These are phyloP conservation scores for Acrossocheilus fasciatus DNA, from an alignment of 2,797 vertebrate species.

Conservation along the genomic window DNA sequence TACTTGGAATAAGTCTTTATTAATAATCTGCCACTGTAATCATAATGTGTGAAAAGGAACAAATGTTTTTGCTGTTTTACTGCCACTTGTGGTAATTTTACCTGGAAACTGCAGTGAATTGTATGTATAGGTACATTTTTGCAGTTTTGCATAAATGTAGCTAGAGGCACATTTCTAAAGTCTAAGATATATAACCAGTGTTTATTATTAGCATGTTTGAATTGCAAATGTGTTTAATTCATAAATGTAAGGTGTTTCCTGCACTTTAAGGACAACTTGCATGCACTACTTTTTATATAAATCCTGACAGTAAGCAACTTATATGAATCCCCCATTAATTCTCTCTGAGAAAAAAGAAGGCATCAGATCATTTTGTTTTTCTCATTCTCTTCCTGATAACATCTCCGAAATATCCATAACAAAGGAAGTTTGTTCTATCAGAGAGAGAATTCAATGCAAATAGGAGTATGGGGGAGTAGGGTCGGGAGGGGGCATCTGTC, in stretches of 20 bases:
- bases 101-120: neutral
- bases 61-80: neutral
- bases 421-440: constrained; percentile 68
- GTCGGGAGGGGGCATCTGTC: constrained; percentile 54
- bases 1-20: neutral
- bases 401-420: constrained; percentile 57
- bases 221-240: constrained; percentile 5
- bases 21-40: neutral
- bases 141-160: neutral
- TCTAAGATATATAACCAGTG: neutral
- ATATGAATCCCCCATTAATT: constrained; percentile 21
- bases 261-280: neutral
- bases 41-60: neutral
- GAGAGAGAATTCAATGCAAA: constrained; percentile 60
- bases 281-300: constrained; percentile 13
- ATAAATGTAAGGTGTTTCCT: neutral
- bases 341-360: constrained; percentile 8
- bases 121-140: neutral
- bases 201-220: neutral
- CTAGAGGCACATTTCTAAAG: neutral
- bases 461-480: constrained; percentile 47
- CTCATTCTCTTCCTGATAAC: constrained; percentile 22
- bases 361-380: constrained; percentile 35
- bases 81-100: neutral
- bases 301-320: constrained; percentile 30